Conservation (phyloP, 2,797 vertebrate species). For the Pipistrellus kuhlii region DNA sequence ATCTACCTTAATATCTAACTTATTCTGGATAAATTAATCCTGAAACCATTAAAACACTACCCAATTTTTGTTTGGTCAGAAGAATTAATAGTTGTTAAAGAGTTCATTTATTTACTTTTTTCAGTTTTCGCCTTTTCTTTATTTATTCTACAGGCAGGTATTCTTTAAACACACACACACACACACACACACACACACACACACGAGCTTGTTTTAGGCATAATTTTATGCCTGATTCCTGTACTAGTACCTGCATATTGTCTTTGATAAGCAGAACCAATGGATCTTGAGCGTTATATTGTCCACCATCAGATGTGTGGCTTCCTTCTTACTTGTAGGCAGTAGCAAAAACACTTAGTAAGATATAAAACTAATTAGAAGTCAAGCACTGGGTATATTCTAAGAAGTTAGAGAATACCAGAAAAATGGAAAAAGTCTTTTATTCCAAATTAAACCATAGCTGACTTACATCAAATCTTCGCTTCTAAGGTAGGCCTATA, state of each 20-base stretch:
- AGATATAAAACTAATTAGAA: background rate
- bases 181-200: too few relatives aligned
- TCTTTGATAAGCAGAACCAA: background rate
- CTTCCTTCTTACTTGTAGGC: background rate
- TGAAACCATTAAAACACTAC: background rate
- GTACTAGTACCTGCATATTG: background rate
- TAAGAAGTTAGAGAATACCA: background rate
- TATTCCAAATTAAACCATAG: background rate
- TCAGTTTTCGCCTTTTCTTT: background rate
- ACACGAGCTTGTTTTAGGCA: background rate
- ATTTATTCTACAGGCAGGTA: background rate
- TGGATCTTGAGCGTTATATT: background rate
- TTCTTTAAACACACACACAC: background rate
- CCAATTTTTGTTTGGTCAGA: background rate
- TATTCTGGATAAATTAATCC: background rate
- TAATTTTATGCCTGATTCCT: background rate
- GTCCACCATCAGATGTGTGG: background rate
- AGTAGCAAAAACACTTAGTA: background rate
- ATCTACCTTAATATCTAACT: background rate
- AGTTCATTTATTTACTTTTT: slow-evolving; percentile 8
- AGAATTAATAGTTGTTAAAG: slow-evolving; percentile 27
- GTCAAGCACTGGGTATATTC: background rate
- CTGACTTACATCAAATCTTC: background rate
- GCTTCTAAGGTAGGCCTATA: background rate
- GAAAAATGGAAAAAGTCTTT: background rate